Conservation (phyloP, 2,113 vertebrate genomes). For the Hyaena hyaena region DNA sequence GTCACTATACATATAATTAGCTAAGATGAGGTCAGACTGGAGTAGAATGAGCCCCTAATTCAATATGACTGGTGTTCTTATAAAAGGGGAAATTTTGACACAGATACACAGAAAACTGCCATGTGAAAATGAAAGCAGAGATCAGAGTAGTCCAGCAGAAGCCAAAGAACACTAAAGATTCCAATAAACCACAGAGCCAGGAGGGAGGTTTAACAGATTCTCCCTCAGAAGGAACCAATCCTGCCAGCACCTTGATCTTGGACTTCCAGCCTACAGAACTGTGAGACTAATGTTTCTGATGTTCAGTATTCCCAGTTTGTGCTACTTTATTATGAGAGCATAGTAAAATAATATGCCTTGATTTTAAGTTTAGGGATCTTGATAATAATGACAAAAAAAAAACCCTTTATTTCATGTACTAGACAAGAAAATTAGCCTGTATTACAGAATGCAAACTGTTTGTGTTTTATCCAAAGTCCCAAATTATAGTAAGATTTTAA, state of each 20-base stretch:
- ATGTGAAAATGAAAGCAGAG: background rate
- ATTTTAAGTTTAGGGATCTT: background rate
- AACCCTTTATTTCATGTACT: background rate
- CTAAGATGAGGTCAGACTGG: background rate
- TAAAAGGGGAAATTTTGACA: background rate
- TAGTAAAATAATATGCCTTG: background rate
- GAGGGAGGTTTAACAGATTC: background rate
- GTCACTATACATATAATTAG: background rate
- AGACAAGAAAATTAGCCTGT: background rate
- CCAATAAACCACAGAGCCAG: background rate
- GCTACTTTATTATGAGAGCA: background rate
- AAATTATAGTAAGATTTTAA: background rate
- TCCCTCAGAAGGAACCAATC: background rate
- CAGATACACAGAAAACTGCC: fast-evolving
- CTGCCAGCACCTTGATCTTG: background rate
- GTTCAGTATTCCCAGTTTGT: background rate
- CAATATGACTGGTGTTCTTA: background rate
- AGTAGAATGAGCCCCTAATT: background rate
- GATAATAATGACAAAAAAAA: background rate
- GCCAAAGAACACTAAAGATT: background rate
- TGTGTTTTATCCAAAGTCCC: background rate
- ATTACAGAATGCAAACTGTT: background rate
- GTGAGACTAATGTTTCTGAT: background rate
- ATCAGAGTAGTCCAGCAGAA: background rate
- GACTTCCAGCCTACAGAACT: background rate